Conservation (phyloP, 1,140 invertebrate species). For the Hydropsyche tenuis region DNA sequence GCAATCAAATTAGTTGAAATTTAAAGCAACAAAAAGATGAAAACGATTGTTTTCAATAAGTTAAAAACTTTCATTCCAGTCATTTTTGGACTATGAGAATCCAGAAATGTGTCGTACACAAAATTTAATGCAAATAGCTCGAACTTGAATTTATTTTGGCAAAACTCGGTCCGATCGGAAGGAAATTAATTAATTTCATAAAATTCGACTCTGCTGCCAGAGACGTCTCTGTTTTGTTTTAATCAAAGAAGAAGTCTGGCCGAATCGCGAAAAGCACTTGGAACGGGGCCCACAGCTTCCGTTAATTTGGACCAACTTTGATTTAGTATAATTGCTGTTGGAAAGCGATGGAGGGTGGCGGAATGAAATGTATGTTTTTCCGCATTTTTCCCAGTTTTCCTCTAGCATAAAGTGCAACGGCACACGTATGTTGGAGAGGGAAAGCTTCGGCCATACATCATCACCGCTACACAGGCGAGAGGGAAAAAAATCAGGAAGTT, state of each 20-base stretch:
- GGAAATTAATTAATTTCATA: constrained; percentile 28
- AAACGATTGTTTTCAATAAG: too few species aligned
- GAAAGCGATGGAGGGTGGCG: neutral
- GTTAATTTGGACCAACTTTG: constrained; percentile 24
- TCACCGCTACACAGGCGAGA: neutral
- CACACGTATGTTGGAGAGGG: neutral
- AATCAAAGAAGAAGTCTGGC: constrained; percentile 21
- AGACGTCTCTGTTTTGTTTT: constrained; percentile 28
- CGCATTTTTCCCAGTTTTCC: neutral
- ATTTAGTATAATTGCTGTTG: constrained; percentile 32
- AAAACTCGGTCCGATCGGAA: neutral
- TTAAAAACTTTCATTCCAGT: too few species aligned
- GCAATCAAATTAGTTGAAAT: too few species aligned
- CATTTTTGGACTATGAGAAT: too few species aligned
- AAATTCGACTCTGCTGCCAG: constrained; percentile 3
- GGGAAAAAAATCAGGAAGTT: too few species aligned
- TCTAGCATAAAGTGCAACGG: neutral
- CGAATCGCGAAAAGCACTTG: constrained; percentile 8
- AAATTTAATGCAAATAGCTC: neutral
- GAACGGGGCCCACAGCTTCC: constrained; percentile 1
- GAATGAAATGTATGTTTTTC: neutral
- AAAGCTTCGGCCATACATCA: constrained; percentile 23
- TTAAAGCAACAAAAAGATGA: too few species aligned
- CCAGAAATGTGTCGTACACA: too few species aligned
- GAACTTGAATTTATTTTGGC: neutral